These are phyloP conservation scores for Muraenolepis orangiensis DNA, from an alignment of 2,797 vertebrate genomes.

Conservation along the genomic window DNA sequence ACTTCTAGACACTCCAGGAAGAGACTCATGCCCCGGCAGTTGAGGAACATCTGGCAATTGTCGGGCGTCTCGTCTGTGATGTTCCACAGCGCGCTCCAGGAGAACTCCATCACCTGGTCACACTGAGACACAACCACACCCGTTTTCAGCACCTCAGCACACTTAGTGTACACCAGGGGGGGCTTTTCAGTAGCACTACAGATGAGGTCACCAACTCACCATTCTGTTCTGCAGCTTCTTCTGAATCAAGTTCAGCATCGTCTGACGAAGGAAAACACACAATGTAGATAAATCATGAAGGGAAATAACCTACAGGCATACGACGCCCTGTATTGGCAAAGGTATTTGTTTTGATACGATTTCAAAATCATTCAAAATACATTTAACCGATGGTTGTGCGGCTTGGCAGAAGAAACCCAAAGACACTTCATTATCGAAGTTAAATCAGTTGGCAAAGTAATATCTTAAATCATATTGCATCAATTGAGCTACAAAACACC, in stretches of 20 bases:
- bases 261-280: conserved; percentile 67
- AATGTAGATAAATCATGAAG: neutral
- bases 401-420: no score
- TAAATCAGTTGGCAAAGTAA: neutral
- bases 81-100: conserved; percentile 99
- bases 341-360: no score
- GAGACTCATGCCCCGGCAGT: conserved; percentile 92
- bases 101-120: conserved; percentile 99
- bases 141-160: neutral
- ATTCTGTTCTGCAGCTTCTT: conserved; percentile 91
- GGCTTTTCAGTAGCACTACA: neutral
- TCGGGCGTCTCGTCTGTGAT: conserved; percentile 97
- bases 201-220: conserved; percentile 72
- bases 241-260: conserved; percentile 96
- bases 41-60: conserved; percentile 99
- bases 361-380: neutral
- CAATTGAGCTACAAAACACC: neutral
- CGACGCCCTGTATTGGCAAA: neutral
- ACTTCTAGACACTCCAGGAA: conserved; percentile 94
- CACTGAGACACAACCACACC: conserved; percentile 71
- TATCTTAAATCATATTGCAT: neutral
- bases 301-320: neutral
- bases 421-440: neutral
- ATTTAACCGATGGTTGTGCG: no score
- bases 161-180: neutral